Evolutionary conservation across 2,113 vertebrate species (phyloP), one percentile per base, ranked within the genome.

Genomic region (Amphiprion ocellaris): DNA sequence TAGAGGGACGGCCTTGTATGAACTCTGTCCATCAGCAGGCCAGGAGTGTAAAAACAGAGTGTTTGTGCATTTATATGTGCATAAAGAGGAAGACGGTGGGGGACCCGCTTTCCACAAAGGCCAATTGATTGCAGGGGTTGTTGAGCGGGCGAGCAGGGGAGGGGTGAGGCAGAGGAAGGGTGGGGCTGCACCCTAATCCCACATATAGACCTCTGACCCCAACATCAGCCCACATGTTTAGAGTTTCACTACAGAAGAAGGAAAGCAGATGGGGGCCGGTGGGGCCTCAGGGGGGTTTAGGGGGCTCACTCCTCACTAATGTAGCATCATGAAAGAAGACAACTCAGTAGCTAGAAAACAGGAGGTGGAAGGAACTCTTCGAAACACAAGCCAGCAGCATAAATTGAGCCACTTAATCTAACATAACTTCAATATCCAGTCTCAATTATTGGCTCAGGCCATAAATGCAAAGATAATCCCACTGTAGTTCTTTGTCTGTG

Each of bases 131-230:
- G 65, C 64, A 47, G 53, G 49, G 67, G 41, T 76, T 56, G 65
- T 44, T 33, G 54, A 62, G 44, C 2, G 39, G 55, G 65, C 14
- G 55, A 65, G 60, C 39, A 62, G 30, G 47, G 73, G 52, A 58
- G 77, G 47, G 63, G 21, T 17, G 30, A 46, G 54, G 47, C 24
- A 69, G 69, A 86, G 87, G 91, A 89, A 89, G 86, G 87, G 86
- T 77, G 84, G 84, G 56, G 72, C 85, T 70, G 69, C 71, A 79
- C 66, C 83, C 81, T 85, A 82, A 87, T 89, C 86, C 78, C 79
- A 69, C 83, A 87, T 83, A 73, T 30, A 74, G 92, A 93, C 87
- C 90, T 89, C 77, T 92, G 90, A 93, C 90, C 92, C 84, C 69
- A 69, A 83, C 87, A 87, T 91, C 81, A 90, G 67, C 79, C 78